A percentile compares a stretch with the other conserved stretches of the same genome.
Conservation (phyloP, 1,140 invertebrate genomes). For the Drosophila seguyi region DNA sequence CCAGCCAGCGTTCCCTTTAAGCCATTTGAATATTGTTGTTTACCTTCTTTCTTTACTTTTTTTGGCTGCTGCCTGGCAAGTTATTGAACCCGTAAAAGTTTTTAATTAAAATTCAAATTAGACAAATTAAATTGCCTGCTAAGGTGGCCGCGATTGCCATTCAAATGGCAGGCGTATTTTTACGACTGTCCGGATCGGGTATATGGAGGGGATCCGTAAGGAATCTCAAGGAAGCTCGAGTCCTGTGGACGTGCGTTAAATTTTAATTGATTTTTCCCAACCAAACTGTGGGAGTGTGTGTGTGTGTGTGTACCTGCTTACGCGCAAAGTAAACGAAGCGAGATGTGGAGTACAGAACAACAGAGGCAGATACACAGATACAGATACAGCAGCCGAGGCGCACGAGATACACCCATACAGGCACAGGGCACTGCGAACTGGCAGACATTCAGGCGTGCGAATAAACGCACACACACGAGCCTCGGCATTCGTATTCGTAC, state of each 20-base stretch:
- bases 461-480: constrained; percentile 49
- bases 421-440: constrained; percentile 53
- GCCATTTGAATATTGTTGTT: constrained; percentile 28
- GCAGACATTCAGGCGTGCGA: constrained; percentile 76
- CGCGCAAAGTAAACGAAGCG: constrained; percentile 68
- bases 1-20: constrained; percentile 41
- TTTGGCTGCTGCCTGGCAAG: constrained; percentile 40
- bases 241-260: constrained; percentile 69
- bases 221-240: constrained; percentile 24
- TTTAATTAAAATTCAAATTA: constrained; percentile 82
- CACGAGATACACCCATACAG: constrained; percentile 25
- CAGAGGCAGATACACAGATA: constrained; percentile 55
- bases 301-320: constrained; percentile 55
- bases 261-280: constrained; percentile 82
- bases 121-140: constrained; percentile 67
- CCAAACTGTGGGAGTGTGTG: constrained; percentile 55
- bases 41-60: constrained; percentile 7
- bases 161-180: constrained; percentile 42
- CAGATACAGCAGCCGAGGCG: constrained; percentile 21
- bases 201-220: constrained; percentile 11
- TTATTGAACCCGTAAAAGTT: constrained; percentile 81
- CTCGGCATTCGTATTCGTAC: constrained; percentile 26
- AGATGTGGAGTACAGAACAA: constrained; percentile 67
- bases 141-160: constrained; percentile 34
- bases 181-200: constrained; percentile 9